Percentiles rank a stretch among this genome's conserved stretches.
Conservation (phyloP, 2,888 invertebrate genomes). For the Drosophila ustulata region DNA sequence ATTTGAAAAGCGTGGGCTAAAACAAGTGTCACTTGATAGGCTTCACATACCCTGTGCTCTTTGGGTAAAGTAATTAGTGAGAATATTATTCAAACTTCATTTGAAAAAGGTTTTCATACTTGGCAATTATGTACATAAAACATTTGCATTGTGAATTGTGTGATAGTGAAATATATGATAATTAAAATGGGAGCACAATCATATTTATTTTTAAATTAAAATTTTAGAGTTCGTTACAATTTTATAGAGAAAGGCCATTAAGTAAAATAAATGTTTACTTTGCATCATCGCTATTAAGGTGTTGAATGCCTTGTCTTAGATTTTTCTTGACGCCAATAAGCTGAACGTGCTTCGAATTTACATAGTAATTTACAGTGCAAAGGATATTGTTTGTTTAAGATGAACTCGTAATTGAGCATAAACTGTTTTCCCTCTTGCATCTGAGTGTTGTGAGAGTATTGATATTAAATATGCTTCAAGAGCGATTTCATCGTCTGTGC, state of each 20-base stretch:
- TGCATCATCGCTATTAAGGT: background rate
- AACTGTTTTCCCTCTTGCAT: constrained; percentile 4
- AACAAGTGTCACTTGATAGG: background rate
- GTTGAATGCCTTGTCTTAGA: background rate
- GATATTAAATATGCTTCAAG: constrained; percentile 40
- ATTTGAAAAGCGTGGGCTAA: background rate
- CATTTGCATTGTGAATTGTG: too few relatives aligned
- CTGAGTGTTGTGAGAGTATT: constrained; percentile 24
- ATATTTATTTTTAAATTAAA: too few relatives aligned
- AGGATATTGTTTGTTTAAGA: background rate
- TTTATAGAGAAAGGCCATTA: too few relatives aligned
- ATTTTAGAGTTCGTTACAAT: too few relatives aligned
- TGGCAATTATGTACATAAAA: too few relatives aligned
- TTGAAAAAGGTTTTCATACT: too few relatives aligned
- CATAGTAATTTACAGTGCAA: background rate
- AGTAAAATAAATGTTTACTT: background rate
- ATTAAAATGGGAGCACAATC: too few relatives aligned
- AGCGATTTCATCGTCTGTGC: constrained; percentile 23
- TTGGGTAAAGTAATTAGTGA: background rate
- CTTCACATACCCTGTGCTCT: background rate
- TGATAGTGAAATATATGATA: too few relatives aligned
- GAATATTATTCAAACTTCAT: background rate
- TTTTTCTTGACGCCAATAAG: background rate
- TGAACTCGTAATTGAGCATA: constrained; percentile 5
- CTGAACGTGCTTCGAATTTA: background rate